phyloP scores from a whole-genome alignment of 2,113 vertebrate genomes.

The Pyxicephalus adspersus region DNA sequence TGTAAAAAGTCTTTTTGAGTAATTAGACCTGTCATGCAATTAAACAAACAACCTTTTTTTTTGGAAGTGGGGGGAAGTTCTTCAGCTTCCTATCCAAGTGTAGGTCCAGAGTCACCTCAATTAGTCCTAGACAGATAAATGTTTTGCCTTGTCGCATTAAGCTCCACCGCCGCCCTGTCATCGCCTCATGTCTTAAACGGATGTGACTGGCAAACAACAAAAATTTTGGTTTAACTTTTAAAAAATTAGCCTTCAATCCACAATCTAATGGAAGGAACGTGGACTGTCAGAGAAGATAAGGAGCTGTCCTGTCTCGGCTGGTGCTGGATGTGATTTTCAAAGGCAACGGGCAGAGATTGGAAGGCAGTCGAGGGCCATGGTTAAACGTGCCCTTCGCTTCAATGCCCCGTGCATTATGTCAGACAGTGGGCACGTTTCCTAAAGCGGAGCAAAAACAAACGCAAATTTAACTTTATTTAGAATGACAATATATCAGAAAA shows the following conservation, averaged over 20 bases:
- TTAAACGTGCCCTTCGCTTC: background rate
- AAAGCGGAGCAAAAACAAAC: no score
- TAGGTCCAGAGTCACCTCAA: background rate
- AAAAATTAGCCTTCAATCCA: conserved; percentile 32
- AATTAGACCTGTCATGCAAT: conserved; percentile 43
- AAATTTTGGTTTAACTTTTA: conserved; percentile 2
- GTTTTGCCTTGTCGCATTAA: conserved; percentile 48
- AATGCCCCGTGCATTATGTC: background rate
- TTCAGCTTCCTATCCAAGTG: conserved; percentile 6
- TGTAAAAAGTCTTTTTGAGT: conserved; percentile 28
- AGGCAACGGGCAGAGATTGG: background rate
- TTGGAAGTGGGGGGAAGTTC: background rate
- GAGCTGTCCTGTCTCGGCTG: background rate
- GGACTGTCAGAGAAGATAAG: conserved; percentile 13
- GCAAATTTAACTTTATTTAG: no score
- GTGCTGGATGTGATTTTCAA: background rate
- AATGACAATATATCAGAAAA: no score
- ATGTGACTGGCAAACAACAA: conserved; percentile 30
- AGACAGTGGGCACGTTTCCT: no score
- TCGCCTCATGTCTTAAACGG: conserved; percentile 15
- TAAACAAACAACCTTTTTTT: conserved; percentile 32
- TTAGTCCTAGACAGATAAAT: conserved; percentile 36
- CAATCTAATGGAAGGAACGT: conserved; percentile 1
- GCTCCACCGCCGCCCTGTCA: conserved; percentile 24
- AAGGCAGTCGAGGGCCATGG: background rate